phyloP scores from a whole-genome alignment of 2,113 vertebrate species.

The Terrapene triunguis region DNA sequence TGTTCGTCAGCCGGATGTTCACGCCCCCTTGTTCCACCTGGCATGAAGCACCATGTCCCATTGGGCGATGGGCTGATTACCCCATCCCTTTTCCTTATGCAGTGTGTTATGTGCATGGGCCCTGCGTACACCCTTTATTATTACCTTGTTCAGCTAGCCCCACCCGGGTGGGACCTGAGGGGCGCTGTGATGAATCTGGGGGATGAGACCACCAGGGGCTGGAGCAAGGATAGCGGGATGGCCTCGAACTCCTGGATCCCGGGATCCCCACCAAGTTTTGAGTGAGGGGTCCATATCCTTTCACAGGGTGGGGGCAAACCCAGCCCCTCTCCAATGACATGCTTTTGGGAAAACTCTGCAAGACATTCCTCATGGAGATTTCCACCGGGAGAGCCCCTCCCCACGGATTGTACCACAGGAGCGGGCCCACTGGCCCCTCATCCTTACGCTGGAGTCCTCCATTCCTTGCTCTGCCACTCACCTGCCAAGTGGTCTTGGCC shows the following conservation, averaged over 20 bases:
- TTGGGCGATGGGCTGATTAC: not conserved
- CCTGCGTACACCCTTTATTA: not conserved
- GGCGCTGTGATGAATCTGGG: not conserved
- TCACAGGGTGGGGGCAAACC: not conserved
- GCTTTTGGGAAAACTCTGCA: not conserved
- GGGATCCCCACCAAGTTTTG: too few species aligned
- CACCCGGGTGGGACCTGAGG: not conserved
- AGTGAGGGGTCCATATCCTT: too few species aligned
- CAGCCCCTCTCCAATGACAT: not conserved
- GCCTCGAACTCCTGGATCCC: not conserved
- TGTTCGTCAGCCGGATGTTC: too few species aligned
- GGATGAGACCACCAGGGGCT: too few species aligned
- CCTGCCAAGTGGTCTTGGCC: not conserved
- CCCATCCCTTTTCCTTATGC: not conserved
- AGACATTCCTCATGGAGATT: not conserved
- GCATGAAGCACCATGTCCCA: not conserved
- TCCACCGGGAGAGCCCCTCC: not conserved
- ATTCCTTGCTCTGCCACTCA: not conserved
- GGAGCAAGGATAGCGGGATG: too few species aligned
- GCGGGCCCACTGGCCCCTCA: too few species aligned
- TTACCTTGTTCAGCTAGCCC: not conserved
- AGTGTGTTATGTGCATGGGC: not conserved
- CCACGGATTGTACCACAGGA: too few species aligned
- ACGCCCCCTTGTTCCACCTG: too few species aligned
- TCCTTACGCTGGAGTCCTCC: too few species aligned